Evolutionary conservation across 2,797 vertebrate species (phyloP).

Genomic region (Gymnoscopelus braueri): DNA sequence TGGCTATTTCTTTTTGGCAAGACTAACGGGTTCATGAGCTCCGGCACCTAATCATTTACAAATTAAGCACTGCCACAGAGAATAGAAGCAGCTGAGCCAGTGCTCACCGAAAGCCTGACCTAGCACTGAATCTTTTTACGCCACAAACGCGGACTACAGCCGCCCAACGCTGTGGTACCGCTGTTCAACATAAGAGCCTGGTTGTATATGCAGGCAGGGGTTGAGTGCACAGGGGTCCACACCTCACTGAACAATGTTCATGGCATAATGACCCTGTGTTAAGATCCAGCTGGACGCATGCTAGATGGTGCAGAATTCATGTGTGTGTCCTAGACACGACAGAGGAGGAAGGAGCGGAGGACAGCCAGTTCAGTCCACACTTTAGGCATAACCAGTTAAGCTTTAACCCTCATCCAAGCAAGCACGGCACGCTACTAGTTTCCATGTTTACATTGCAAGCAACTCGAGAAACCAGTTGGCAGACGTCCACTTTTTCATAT

Average conservation of each 20-base stretch:
- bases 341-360: not conserved
- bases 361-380: too few species aligned
- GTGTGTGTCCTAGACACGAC: not conserved
- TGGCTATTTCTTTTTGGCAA: too few species aligned
- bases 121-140: constrained; percentile 48
- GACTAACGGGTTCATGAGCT: too few species aligned
- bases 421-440: too few species aligned
- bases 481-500: too few species aligned
- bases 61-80: too few species aligned
- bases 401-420: too few species aligned
- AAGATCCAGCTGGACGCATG: not conserved
- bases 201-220: constrained; percentile 8
- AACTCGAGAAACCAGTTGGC: too few species aligned
- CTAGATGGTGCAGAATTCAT: not conserved
- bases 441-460: too few species aligned
- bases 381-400: too few species aligned
- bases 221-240: constrained; percentile 12
- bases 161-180: constrained; percentile 2
- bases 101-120: constrained; percentile 32
- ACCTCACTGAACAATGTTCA: constrained; percentile 10
- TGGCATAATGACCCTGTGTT: constrained; percentile 14
- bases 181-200: constrained; percentile 23
- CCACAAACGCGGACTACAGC: constrained; percentile 39
- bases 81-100: constrained; percentile 3
- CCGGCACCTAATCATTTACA: too few species aligned